A percentile compares a stretch with the other conserved stretches of the same genome.
These are phyloP conservation scores for Anoplopoma fimbria DNA, from an alignment of 2,113 vertebrate species.

Conservation along the genomic window DNA sequence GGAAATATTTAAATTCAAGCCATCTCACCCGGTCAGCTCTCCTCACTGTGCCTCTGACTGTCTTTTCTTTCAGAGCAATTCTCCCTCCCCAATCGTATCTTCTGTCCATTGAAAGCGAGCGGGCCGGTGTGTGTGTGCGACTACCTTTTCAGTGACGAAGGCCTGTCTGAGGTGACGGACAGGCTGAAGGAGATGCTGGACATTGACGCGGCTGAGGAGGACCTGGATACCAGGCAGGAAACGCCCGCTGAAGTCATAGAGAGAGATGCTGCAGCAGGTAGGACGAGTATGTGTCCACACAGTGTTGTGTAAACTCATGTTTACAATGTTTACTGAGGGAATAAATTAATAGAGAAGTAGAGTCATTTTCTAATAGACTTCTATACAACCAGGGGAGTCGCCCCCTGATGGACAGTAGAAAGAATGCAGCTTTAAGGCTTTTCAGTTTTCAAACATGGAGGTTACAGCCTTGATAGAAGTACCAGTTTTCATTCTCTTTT, in stretches of 20 bases:
- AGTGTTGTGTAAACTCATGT: too few relatives aligned
- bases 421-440: too few relatives aligned
- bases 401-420: too few relatives aligned
- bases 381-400: too few relatives aligned
- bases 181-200: constrained; percentile 84
- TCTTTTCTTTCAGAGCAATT: constrained; percentile 50
- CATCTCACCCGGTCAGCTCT: too few relatives aligned
- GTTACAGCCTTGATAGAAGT: too few relatives aligned
- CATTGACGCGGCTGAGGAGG: constrained; percentile 57
- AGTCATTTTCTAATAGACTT: too few relatives aligned
- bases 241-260: constrained; percentile 22
- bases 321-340: too few relatives aligned
- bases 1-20: background rate
- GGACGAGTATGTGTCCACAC: background rate
- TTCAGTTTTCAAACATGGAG: too few relatives aligned
- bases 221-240: constrained; percentile 77
- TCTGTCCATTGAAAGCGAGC: constrained; percentile 62
- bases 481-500: too few relatives aligned
- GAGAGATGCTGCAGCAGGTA: constrained; percentile 35
- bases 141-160: constrained; percentile 84
- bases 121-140: constrained; percentile 79
- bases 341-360: too few relatives aligned
- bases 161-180: constrained; percentile 72
- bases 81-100: constrained; percentile 76
- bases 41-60: background rate